phyloP scores from a whole-genome alignment of 2,797 vertebrate genomes.

The Gymnothorax javanicus region DNA sequence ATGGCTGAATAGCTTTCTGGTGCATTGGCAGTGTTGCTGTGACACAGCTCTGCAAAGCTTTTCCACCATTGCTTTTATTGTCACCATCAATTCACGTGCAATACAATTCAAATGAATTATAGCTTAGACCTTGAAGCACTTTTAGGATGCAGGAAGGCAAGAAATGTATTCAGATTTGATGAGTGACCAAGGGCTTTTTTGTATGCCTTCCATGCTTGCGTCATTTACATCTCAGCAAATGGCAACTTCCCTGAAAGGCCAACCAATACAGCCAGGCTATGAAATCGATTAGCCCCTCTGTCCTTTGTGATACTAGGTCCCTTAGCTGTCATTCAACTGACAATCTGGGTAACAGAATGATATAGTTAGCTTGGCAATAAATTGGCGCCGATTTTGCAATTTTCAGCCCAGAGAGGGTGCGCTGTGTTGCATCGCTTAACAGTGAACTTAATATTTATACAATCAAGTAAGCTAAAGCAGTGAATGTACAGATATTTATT shows the following conservation, averaged over 20 bases:
- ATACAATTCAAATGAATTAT: conserved; percentile 17
- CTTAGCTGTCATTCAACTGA: conserved; percentile 13
- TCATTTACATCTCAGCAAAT: conserved; percentile 23
- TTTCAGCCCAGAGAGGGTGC: background rate
- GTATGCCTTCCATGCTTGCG: conserved; percentile 17
- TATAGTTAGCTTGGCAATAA: background rate
- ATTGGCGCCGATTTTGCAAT: background rate
- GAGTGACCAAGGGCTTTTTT: conserved; percentile 17
- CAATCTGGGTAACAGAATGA: background rate
- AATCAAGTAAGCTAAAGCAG: background rate
- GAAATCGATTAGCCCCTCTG: background rate
- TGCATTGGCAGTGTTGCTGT: conserved; percentile 12
- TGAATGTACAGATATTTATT: no score
- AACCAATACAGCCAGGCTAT: background rate
- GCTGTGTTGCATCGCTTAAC: background rate
- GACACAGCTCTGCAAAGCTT: background rate
- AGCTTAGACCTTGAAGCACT: conserved; percentile 20
- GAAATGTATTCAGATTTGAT: conserved; percentile 18
- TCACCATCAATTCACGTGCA: conserved; percentile 4
- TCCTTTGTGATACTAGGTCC: background rate
- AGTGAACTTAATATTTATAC: background rate
- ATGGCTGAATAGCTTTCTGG: conserved; percentile 13
- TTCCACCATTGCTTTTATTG: conserved; percentile 18
- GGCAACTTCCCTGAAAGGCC: conserved; percentile 9
- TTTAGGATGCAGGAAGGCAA: conserved; percentile 17